These are phyloP conservation scores for Athetis lepigone DNA, from an alignment of 2,888 invertebrate species.

Conservation along the genomic window DNA sequence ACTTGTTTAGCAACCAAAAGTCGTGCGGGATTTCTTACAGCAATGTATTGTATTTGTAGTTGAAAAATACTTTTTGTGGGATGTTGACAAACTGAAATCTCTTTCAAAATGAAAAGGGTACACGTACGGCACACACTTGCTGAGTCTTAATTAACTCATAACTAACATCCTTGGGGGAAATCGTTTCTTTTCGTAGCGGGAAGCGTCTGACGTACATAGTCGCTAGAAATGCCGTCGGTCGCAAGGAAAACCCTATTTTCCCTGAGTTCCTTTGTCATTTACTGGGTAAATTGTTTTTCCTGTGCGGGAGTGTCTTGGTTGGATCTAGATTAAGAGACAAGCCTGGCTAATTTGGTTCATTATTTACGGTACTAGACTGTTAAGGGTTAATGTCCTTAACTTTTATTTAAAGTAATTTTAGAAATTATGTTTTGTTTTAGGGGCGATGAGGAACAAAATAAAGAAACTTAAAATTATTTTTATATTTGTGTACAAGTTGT, in stretches of 20 bases:
- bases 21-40: constrained; percentile 5
- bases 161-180: constrained; percentile 56
- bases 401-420: constrained; percentile 14
- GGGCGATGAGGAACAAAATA: neutral
- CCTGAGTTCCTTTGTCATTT: constrained; percentile 80
- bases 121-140: constrained; percentile 28
- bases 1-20: constrained; percentile 21
- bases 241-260: constrained; percentile 75
- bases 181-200: constrained; percentile 59
- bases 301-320: constrained; percentile 73
- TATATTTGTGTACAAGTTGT: constrained; percentile 12
- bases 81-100: constrained; percentile 17
- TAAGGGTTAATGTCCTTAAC: constrained; percentile 63
- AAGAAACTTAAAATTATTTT: neutral
- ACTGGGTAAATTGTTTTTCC: constrained; percentile 83
- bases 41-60: constrained; percentile 17
- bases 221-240: constrained; percentile 58
- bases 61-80: neutral
- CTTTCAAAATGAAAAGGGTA: constrained; percentile 37
- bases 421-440: constrained; percentile 13
- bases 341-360: constrained; percentile 72
- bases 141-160: constrained; percentile 63
- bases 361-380: constrained; percentile 65
- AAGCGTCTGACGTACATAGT: constrained; percentile 53
- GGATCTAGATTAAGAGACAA: constrained; percentile 81